Evolutionary conservation across 2,888 invertebrate genomes (phyloP), one percentile per base, ranked within the genome.

Genomic region (Dryomyza anilis): DNA sequence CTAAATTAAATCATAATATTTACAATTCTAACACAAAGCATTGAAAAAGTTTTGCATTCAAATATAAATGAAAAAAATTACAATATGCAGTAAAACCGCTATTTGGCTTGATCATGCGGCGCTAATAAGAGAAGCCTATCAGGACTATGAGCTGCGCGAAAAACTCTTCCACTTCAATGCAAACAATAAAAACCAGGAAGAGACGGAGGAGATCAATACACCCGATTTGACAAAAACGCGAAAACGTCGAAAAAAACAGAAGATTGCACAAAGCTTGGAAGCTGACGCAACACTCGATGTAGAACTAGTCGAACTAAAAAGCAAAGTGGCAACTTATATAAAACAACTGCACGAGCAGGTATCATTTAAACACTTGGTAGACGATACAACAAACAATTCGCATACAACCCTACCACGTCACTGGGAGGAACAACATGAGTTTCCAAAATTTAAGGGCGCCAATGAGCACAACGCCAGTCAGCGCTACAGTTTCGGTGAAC

Each of bases 401-500:
- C 3, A 29, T 14, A 53, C 46, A 14, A 21, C 53, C 6, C 19
- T 76, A 10, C 64, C 67, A 12, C 76, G 81, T 21, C 66, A 66
- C 43, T 81, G 81, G 81, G 82, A 81, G 19, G 74, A 74, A 21
- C 16, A 19, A 3, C 73, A 71, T 19, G 67, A 58, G 2, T 73
- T 83, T 36, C 84, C 84, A 1, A 78, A 79, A 65, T 80, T 85
- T 43, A 79, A 83, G 70, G 92, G 91, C 30, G 86, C 86, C 7
- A 92, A 91, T 75, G 81, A 83, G 57, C 85, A 84, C 6, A 79
- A 85, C 5, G 71, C 74, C 39, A 80, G 89, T 57, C 78, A 89
- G 64, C 65, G 30, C 23, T 70, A 65, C 30, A 27, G 48, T 27
- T 69, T 89, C 6, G 79, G 84, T 39, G 74, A 81, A 23, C 81